Conservation (phyloP, 2,113 vertebrate genomes). For the Pelmatolapia mariae region DNA sequence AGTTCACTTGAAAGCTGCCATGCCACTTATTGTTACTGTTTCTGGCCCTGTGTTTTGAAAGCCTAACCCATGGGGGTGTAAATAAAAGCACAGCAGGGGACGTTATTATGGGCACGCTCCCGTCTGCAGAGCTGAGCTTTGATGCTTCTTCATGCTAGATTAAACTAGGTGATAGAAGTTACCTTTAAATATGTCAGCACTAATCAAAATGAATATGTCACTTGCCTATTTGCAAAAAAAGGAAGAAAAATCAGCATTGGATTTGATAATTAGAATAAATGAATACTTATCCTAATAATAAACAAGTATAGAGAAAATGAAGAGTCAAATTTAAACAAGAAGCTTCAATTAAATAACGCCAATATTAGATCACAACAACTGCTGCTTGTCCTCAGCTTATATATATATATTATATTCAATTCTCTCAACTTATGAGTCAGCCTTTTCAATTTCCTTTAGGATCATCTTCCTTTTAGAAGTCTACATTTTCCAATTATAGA, state of each 20-base stretch:
- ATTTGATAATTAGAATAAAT: not conserved
- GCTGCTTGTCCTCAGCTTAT: not conserved
- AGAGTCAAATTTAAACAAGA: not conserved
- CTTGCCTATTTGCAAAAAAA: not conserved
- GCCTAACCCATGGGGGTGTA: not conserved
- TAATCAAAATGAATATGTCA: not conserved
- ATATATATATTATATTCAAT: not conserved
- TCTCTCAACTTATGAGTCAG: not conserved
- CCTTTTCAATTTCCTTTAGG: not conserved
- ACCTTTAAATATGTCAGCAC: not conserved
- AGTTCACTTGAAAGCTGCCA: not conserved
- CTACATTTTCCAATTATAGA: not conserved
- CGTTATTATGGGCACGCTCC: not conserved
- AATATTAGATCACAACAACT: not conserved
- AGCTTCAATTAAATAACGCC: not conserved
- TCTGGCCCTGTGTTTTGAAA: not conserved
- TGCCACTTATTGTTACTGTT: not conserved
- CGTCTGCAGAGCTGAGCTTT: not conserved
- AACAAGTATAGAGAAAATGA: not conserved
- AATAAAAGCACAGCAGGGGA: not conserved
- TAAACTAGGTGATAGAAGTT: not conserved
- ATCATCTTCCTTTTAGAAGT: not conserved
- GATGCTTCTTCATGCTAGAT: not conserved
- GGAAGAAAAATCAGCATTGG: not conserved
- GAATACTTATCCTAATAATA: not conserved